Evolutionary conservation across 2,113 vertebrate species (phyloP), one percentile per base, ranked within the genome.

Genomic region (Prietella phreatophila): DNA sequence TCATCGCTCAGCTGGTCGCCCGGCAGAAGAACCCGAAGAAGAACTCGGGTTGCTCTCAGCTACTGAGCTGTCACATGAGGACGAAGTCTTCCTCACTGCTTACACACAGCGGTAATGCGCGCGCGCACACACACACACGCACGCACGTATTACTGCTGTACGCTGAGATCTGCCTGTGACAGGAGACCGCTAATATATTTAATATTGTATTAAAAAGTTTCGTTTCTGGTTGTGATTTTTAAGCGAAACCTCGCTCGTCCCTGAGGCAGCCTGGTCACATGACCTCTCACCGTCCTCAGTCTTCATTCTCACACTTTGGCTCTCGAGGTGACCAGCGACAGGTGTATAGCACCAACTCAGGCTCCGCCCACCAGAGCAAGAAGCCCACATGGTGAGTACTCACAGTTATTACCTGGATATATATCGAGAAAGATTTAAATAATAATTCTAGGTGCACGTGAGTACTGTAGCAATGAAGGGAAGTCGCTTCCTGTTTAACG

Each of bases 41-140:
- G 92, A 82, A 39, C 80, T 91, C 91, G 0, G 96, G 96, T 25
- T 79, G 53, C 20, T 94, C 94, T 33, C 93, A 96, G 11, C 89
- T 97, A 27, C 95, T 97, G 86, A 98, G 96, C 91, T 98, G 96
- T 93, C 96, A 93, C 86, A 96, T 97, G 96, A 96, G 97, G 92
- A 90, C 96, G 86, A 98, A 96, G 93, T 94, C 93, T 81, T 94
- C 95, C 0, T 93, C 95, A 79, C 95, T 96, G 0, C 95, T 96
- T 69, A 92, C 92, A 30, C 93, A 95, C 84, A 95, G 95, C 82
- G 96, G 97, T 98, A 96, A 90, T 91, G 69, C 25, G 11, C 15
- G 60, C 22, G 13, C 22, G 69, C 53, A 42, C 13, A 58, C 71
- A 69, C 30, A 36, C 13, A 27, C 63, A 71, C 71, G 1, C 14